phyloP scores from a whole-genome alignment of 2,113 vertebrate genomes.

The Lathamus discolor region DNA sequence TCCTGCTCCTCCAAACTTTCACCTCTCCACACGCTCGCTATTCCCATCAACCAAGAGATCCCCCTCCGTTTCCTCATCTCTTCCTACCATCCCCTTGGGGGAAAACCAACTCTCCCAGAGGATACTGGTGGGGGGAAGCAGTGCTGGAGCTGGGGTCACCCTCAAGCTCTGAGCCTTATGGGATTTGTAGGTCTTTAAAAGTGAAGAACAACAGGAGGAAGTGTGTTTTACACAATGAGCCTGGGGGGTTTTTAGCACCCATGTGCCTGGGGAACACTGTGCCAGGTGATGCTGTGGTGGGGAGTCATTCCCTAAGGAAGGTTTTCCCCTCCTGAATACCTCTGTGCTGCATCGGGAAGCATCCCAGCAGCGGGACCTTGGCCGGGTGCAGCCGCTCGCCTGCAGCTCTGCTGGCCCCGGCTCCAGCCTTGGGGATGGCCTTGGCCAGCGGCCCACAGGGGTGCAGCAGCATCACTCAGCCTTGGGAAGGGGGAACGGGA shows the following conservation, averaged over 20 bases:
- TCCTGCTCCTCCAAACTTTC: neutral
- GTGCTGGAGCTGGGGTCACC: neutral
- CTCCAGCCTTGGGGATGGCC: conserved; percentile 5
- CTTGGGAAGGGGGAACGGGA: neutral
- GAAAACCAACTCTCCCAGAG: neutral
- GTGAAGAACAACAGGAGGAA: neutral
- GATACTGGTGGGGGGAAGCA: too few species aligned
- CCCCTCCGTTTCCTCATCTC: neutral
- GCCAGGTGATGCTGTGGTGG: neutral
- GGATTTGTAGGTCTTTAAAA: neutral
- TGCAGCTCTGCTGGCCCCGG: neutral
- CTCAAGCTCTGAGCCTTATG: neutral
- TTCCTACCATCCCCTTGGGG: neutral
- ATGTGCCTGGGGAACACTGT: fast-evolving
- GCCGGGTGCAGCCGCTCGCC: fast-evolving
- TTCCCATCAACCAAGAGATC: neutral
- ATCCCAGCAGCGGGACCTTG: neutral
- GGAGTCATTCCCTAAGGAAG: neutral
- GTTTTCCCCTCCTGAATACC: neutral
- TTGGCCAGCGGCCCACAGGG: neutral
- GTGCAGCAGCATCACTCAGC: neutral
- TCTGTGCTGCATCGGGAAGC: fast-evolving
- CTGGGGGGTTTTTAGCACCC: neutral
- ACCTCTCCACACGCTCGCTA: neutral
- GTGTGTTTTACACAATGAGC: neutral